Percentiles rank a stretch among this genome's conserved stretches.
phyloP scores from a whole-genome alignment of 2,888 invertebrate species.

The Metalampra italica region DNA sequence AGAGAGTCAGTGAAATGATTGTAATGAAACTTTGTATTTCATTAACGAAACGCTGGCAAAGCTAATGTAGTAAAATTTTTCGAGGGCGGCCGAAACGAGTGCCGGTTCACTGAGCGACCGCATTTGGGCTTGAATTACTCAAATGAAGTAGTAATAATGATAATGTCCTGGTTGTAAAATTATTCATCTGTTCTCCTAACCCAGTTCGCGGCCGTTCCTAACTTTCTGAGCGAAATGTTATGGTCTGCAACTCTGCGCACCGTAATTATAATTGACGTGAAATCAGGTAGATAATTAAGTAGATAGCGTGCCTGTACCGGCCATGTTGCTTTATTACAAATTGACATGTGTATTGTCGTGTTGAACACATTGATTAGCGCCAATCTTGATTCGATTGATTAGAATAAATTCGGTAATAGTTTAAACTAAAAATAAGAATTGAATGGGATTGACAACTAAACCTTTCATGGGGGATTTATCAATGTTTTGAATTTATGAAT shows the following conservation, averaged over 20 bases:
- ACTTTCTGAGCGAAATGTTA: neutral
- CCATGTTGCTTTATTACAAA: too few relatives aligned
- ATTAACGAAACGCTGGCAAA: neutral
- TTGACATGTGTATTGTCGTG: too few relatives aligned
- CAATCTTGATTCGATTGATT: too few relatives aligned
- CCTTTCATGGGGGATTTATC: too few relatives aligned
- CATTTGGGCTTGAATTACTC: conserved; percentile 3
- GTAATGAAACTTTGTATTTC: neutral
- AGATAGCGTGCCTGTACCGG: too few relatives aligned
- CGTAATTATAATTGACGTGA: too few relatives aligned
- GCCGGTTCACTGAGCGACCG: neutral
- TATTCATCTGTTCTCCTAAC: conserved; percentile 12
- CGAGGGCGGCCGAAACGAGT: neutral
- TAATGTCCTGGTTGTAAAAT: conserved; percentile 16
- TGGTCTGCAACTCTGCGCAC: neutral
- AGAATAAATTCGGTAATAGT: too few relatives aligned
- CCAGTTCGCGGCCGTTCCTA: neutral
- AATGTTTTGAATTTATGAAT: too few relatives aligned
- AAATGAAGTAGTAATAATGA: conserved; percentile 17
- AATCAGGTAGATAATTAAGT: too few relatives aligned
- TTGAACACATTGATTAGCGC: too few relatives aligned
- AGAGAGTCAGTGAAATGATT: neutral
- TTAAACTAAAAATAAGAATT: too few relatives aligned
- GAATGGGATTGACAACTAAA: too few relatives aligned
- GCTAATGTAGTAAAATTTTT: conserved; percentile 1